Conservation (phyloP, 2,888 invertebrate species). For the Cantharis rufa region DNA sequence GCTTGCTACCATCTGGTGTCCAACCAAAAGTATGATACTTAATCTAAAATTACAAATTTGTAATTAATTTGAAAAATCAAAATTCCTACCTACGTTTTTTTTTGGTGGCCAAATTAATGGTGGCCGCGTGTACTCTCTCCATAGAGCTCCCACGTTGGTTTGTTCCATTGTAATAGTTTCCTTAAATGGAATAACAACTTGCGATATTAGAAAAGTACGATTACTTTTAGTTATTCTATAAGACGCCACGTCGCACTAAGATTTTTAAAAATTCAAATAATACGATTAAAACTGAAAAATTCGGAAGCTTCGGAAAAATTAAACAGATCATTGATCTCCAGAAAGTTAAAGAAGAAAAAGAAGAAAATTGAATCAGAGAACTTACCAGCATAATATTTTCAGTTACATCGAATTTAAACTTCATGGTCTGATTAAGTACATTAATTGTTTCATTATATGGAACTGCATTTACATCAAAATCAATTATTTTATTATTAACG, state of each 20-base stretch:
- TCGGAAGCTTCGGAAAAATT: too few species aligned
- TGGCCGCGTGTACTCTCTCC: too few species aligned
- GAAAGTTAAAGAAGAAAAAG: too few species aligned
- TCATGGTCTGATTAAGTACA: background rate
- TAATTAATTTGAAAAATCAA: too few species aligned
- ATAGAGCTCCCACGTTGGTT: too few species aligned
- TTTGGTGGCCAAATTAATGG: too few species aligned
- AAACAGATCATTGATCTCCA: too few species aligned
- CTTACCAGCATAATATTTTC: background rate
- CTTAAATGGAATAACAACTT: background rate
- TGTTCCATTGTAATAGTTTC: background rate
- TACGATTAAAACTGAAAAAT: too few species aligned
- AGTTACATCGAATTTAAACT: background rate
- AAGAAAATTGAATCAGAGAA: too few species aligned
- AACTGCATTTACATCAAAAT: background rate
- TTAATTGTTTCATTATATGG: background rate
- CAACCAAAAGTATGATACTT: background rate
- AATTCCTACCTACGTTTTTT: too few species aligned
- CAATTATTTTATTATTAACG: background rate
- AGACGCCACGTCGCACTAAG: background rate
- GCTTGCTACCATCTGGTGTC: background rate
- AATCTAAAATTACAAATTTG: background rate
- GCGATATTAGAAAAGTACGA: background rate
- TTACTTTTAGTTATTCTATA: background rate
- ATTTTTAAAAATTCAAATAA: background rate